A percentile compares a stretch with the other conserved stretches of the same genome.
Evolutionary conservation across 2,113 vertebrate genomes (phyloP).

Genomic region (Mesoclemmys tuberculata): DNA sequence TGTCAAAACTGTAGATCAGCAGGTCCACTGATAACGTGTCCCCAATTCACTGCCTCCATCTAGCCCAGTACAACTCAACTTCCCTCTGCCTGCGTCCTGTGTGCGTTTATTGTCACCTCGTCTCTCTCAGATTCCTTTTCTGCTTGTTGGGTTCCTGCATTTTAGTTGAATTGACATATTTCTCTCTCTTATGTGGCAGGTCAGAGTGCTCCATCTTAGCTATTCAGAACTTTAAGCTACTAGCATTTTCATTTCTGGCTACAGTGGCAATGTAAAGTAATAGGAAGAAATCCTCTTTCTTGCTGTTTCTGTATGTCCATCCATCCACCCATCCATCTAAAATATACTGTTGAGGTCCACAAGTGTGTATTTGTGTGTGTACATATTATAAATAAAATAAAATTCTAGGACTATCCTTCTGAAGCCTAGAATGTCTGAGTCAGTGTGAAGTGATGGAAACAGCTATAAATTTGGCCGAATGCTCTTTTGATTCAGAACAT

Average conservation of each 20-base stretch:
- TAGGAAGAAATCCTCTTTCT: not conserved
- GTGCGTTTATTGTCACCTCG: not conserved
- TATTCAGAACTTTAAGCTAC: not conserved
- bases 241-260: not conserved
- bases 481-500: not conserved
- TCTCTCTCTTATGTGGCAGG: not conserved
- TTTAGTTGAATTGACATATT: not conserved
- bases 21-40: not conserved
- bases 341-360: not conserved
- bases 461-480: not conserved
- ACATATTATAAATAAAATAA: not conserved
- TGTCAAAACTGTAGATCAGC: not conserved
- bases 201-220: not conserved
- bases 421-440: not conserved
- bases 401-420: not conserved
- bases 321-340: not conserved
- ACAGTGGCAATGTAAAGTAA: not conserved
- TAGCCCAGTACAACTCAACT: not conserved
- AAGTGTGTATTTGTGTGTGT: not conserved
- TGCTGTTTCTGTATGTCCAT: no score
- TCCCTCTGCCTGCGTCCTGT: not conserved
- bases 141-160: not conserved
- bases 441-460: not conserved
- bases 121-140: not conserved
- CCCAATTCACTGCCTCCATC: fast-evolving